These are phyloP conservation scores for Baronia brevicornis DNA, from an alignment of 2,888 invertebrate genomes.

Conservation along the genomic window DNA sequence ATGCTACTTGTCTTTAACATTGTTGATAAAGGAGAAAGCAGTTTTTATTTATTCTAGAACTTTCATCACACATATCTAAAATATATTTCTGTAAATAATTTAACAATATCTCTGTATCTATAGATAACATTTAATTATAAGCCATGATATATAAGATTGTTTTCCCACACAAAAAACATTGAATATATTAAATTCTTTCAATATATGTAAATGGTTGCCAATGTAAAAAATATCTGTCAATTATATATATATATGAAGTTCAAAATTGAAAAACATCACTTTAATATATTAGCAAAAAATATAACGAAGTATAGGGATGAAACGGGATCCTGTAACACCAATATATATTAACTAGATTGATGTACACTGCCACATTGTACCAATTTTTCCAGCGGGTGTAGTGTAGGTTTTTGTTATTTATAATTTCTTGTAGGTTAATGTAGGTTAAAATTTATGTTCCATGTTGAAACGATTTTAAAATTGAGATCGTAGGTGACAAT, in stretches of 20 bases:
- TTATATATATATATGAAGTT: conserved; percentile 27
- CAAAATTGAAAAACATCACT: conserved; percentile 22
- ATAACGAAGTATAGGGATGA: conserved; percentile 13
- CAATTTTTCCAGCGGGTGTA: conserved; percentile 21
- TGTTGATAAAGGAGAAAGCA: too few relatives aligned
- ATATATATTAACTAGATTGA: conserved; percentile 21
- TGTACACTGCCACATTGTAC: conserved; percentile 33
- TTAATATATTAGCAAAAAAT: conserved; percentile 8
- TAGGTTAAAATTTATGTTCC: conserved; percentile 14
- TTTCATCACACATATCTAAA: too few relatives aligned
- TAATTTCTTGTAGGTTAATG: conserved; percentile 22
- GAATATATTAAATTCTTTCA: too few relatives aligned
- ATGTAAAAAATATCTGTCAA: conserved; percentile 28
- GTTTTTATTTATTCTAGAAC: too few relatives aligned
- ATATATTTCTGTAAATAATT: too few relatives aligned
- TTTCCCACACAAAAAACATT: too few relatives aligned
- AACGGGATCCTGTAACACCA: conserved; percentile 25
- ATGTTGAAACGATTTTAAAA: conserved; percentile 11
- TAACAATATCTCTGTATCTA: too few relatives aligned
- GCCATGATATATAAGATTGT: too few relatives aligned
- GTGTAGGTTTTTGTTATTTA: conserved; percentile 20
- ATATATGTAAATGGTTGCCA: conserved; percentile 24
- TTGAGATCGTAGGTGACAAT: too few relatives aligned
- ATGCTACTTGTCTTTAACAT: too few relatives aligned
- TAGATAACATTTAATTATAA: too few relatives aligned